Base-by-base conservation (phyloP, 2,113 vertebrate genomes). In the Menidia beryllina region DNA sequence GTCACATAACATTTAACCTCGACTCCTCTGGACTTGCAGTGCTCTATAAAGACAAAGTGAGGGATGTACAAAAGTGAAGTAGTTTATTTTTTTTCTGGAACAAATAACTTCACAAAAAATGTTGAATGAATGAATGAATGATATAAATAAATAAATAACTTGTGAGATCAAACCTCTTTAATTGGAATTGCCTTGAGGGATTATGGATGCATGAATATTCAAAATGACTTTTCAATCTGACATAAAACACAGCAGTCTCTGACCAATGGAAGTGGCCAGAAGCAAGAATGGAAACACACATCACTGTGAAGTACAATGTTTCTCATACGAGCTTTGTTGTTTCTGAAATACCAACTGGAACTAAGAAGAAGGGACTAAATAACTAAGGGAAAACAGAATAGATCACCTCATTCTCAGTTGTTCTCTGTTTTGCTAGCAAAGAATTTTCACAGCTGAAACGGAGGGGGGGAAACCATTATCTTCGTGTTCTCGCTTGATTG, bases 1-100 rank as follows among this genome's bases (percentile, higher is more conserved):
- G 58, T 49, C 9, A 30, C 3, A 63, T 23, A 36, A 69, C 39
- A 50, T 62, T 24, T 20, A 58, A 58, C 36, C 36, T 54, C 8
- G 49, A 54, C 53, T 34, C 15, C 24, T 14, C 36, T 30, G 19
- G 24, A 69, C 6, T 5, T 30, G 54, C 15, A 23, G n/a, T 30
- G 1, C 50, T 54, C n/a, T 17, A 19, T 20, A 5, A 24, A 52
- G 25, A 27, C 7, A 24, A 26, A n/a, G 9, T n/a, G 10, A n/a
- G 17, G 12, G 41, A 54, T 20, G 27, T 7, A 8, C 51, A 30
- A 30, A 19, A 30, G n/a, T 30, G 11, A 34, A 30, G 17, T 30
- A 1, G 12, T 11, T 11, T 23, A 5, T 3, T 8, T 27, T 50
- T 50, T n/a, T 20, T 21, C 39, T 39, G 39, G 10, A 4, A 34